phyloP scores from a whole-genome alignment of 2,113 vertebrate genomes.

The Clarias batrachus region DNA sequence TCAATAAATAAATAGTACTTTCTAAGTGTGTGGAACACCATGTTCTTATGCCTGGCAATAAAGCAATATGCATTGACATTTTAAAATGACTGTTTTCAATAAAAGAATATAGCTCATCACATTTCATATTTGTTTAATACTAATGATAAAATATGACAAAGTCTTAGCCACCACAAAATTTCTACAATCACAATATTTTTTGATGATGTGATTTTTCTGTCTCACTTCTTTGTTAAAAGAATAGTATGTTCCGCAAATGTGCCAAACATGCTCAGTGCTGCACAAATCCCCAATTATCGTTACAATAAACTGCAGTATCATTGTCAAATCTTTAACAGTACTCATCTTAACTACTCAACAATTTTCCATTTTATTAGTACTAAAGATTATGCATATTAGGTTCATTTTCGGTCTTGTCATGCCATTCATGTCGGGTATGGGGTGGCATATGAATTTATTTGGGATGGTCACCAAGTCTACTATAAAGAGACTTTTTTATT shows the following conservation, averaged over 20 bases:
- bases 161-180: not conserved
- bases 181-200: conserved; percentile 16
- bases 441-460: not conserved
- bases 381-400: not conserved
- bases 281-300: conserved; percentile 5
- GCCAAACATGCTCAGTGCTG: not conserved
- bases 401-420: too few species aligned
- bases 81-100: not conserved
- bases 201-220: not conserved
- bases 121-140: not conserved
- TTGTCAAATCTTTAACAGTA: not conserved
- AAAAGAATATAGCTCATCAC: not conserved
- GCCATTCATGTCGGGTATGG: not conserved
- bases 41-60: not conserved
- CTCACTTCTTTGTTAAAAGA: conserved; percentile 9
- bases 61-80: conserved; percentile 6
- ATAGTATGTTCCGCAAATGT: not conserved
- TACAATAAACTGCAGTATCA: not conserved
- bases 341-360: not conserved
- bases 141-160: not conserved
- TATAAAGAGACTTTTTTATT: too few species aligned
- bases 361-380: not conserved
- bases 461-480: not conserved
- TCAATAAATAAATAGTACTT: not conserved
- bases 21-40: not conserved